Evolutionary conservation across 1,140 invertebrate genomes (phyloP), one percentile per base, ranked within the genome.

Genomic region (Dendroctonus ponderosae): DNA sequence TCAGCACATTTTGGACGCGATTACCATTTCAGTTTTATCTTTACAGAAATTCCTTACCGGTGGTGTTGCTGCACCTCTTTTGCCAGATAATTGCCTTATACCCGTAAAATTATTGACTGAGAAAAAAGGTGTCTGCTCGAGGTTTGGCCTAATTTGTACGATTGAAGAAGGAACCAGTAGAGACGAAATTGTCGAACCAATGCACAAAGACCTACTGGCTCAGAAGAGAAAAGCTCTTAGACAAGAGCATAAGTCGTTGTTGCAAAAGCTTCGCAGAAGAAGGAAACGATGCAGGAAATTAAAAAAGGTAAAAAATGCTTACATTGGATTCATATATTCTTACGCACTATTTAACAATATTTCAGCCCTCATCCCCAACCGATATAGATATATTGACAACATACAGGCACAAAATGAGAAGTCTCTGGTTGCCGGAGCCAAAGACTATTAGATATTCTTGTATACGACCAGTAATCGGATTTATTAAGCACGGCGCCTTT

Each of bases 391-490:
- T 82, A 44, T 78, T 85, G 39, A 69, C 76, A 7, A 78, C 84
- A 51, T 86, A 90, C 68, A 79, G 80, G 2, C 75, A 82, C 70
- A 76, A 80, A 74, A 91, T 92, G 85, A 80, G 82, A 65, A 78
- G 85, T 48, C 75, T 92, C 3, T 92, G 88, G 86, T 72, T 92
- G 44, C 88, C 89, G 7, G 79, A 82, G 49, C 79, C 77, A 6
- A 75, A 78, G 41, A 82, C 76, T 41, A 82, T 91, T 42, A 84
- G 87, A n/a, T 71, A 84, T 53, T 83, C 84, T 12, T 85, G 85
- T 72, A 82, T 81, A 12, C 82, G 90, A 71, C 81, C 89, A 77
- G 80, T 89, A 4, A 85, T 92, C 70, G 92, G 92, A 49, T 94
- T 87, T 79, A 73, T 93, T 7, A 83, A 80, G 44, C 79, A 85